Conservation (phyloP, 2,797 vertebrate genomes). For the Caiman crocodilus region DNA sequence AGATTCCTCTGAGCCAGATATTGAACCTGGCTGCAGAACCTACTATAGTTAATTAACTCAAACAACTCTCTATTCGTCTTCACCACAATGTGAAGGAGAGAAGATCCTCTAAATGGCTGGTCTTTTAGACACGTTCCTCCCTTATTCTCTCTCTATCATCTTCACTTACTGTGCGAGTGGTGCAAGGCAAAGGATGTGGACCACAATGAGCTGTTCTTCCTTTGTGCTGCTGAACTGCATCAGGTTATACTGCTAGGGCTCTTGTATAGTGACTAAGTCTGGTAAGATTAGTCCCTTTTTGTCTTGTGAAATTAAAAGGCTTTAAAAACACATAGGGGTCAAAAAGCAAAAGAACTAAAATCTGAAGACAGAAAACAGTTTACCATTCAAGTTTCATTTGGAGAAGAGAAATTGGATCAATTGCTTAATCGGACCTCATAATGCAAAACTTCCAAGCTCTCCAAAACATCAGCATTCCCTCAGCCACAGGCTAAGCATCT, state of each 20-base stretch:
- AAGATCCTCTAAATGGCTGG: background rate
- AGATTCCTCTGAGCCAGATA: background rate
- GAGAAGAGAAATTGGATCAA: constrained; percentile 1
- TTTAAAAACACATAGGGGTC: background rate
- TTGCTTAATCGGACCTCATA: background rate
- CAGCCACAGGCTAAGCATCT: background rate
- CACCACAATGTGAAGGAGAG: background rate
- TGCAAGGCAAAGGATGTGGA: background rate
- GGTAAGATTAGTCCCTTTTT: background rate
- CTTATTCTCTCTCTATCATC: background rate
- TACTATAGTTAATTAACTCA: background rate
- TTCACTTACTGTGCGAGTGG: background rate
- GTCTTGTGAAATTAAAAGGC: background rate
- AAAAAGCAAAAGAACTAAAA: background rate
- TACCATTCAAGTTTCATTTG: background rate
- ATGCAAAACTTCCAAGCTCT: background rate
- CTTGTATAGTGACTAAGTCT: background rate
- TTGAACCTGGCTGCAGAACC: background rate
- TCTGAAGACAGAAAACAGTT: background rate
- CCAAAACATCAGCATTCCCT: background rate
- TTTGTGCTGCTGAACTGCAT: background rate
- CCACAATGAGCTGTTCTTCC: background rate
- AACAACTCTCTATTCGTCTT: background rate
- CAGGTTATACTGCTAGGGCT: background rate
- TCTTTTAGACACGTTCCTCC: background rate